phyloP scores from a whole-genome alignment of 2,797 vertebrate genomes.

The Atherinosoma microstoma region DNA sequence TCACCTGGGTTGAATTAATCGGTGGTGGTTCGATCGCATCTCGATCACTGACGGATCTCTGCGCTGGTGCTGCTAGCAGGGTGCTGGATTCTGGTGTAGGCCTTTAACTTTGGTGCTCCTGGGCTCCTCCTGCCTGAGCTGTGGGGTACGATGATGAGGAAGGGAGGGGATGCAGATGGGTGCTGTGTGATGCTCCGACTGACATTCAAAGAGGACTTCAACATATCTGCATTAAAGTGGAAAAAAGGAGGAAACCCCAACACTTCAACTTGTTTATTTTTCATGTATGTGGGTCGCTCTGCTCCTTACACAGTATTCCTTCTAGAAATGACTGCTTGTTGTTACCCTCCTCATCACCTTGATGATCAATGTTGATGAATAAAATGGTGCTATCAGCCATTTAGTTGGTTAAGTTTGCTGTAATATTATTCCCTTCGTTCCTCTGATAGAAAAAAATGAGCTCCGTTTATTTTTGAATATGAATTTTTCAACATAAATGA shows the following conservation, averaged over 20 bases:
- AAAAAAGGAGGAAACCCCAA: constrained; percentile 19
- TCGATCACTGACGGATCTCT: constrained; percentile 36
- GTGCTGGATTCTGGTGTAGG: constrained; percentile 62
- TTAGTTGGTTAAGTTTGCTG: constrained; percentile 34
- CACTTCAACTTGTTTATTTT: background rate
- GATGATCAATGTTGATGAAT: constrained; percentile 44
- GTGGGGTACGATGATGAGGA: constrained; percentile 41
- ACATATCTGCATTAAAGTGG: constrained; percentile 23
- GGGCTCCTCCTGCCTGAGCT: constrained; percentile 56
- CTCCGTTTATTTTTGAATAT: constrained; percentile 28
- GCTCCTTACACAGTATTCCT: constrained; percentile 29
- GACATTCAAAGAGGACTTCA: constrained; percentile 59
- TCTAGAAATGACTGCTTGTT: constrained; percentile 22
- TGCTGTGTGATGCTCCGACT: background rate
- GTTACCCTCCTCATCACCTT: constrained; percentile 24
- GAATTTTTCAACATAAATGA: constrained; percentile 25
- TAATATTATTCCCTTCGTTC: constrained; percentile 19
- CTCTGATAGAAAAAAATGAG: background rate
- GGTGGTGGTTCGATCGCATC: constrained; percentile 78
- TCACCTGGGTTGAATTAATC: constrained; percentile 53
- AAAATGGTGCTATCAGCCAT: constrained; percentile 74
- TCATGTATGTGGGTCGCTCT: background rate
- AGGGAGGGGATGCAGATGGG: constrained; percentile 45
- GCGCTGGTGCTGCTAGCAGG: constrained; percentile 53
- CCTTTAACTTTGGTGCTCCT: constrained; percentile 48